Conservation (phyloP, 2,888 invertebrate species). For the Orthosia gothica region DNA sequence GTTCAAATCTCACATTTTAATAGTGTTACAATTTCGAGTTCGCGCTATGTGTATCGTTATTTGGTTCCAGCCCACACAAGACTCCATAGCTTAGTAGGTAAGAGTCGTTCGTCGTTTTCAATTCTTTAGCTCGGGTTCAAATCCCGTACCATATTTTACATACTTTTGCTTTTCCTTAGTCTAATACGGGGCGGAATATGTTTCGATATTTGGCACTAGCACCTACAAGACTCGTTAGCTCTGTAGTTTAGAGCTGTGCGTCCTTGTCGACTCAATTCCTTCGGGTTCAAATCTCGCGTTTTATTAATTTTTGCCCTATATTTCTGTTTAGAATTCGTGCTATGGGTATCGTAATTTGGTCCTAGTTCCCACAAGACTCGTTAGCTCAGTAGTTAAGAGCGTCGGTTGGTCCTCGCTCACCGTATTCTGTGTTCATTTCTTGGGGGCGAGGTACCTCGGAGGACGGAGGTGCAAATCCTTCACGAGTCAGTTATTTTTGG, state of each 20-base stretch:
- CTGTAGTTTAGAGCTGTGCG: not conserved
- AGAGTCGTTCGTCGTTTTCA: not conserved
- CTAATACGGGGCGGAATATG: not conserved
- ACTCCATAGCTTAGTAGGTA: constrained; percentile 39
- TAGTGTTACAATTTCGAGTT: not conserved
- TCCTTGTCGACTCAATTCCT: not conserved
- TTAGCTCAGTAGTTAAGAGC: constrained; percentile 71
- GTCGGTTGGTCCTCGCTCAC: constrained; percentile 50
- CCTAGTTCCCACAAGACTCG: constrained; percentile 43
- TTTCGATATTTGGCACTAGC: not conserved
- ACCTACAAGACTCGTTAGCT: no score
- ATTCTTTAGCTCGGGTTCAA: not conserved
- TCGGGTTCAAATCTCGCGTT: not conserved
- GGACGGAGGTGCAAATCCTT: constrained; percentile 65
- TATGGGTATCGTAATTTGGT: constrained; percentile 47
- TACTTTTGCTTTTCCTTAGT: not conserved
- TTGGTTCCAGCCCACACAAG: not conserved
- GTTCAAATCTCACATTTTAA: no score
- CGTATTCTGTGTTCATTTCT: constrained; percentile 42
- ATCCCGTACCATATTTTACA: not conserved
- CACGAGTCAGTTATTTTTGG: constrained; percentile 46
- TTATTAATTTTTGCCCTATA: not conserved
- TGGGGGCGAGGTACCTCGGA: constrained; percentile 44
- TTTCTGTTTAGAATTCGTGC: not conserved
- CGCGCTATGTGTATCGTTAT: not conserved